Base-by-base conservation (phyloP, 2,113 vertebrate species). In the Megaceryle torquata region DNA sequence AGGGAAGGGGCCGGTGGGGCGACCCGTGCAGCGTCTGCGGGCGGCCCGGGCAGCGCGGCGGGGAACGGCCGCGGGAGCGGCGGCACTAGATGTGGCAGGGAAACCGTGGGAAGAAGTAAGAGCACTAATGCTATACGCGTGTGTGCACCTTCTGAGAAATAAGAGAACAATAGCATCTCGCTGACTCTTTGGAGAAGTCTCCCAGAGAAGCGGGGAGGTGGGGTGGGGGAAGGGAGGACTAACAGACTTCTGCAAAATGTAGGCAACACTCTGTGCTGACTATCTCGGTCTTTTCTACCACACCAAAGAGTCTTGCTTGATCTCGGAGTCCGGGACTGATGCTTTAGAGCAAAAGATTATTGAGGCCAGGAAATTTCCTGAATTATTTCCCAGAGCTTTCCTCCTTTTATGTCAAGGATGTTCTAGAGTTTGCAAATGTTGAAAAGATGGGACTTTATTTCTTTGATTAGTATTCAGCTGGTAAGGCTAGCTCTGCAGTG, bases 381-480 rank as follows among this genome's bases (percentile, higher is more conserved):
- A 82, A n/a, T 92, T 90, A 33, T 92, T 93, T 94, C 50, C n/a
- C n/a, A 43, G 64, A 70, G 50, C 59, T 83, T 83, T 93, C 13
- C 29, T 84, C 8, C 43, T 79, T 41, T 64, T 74, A 3, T 46
- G 37, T 82, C 56, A 33, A 67, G 70, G 71, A 13, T 76, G 44
- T 75, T 88, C 41, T 29, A 35, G 91, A 91, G 91, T 95, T 86
- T 43, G 29, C 33, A 88, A 96, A 93, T 61, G 89, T 91, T 95
- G 92, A 81, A 71, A 79, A 56, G 82, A 69, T 39, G 91, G 56
- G 68, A 81, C 86, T 84, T 88, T 59, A 78, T 86, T 84, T 92
- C 79, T 89, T 95, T 89, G 46, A 98, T 99, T 98, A 98, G 98
- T 97, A 98, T 98, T 98, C 98, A 87, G 54, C 39, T 92, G 96